A percentile compares a stretch with the other conserved stretches of the same genome.
Evolutionary conservation across 2,888 invertebrate genomes (phyloP).

Genomic region (Amiota mariae): DNA sequence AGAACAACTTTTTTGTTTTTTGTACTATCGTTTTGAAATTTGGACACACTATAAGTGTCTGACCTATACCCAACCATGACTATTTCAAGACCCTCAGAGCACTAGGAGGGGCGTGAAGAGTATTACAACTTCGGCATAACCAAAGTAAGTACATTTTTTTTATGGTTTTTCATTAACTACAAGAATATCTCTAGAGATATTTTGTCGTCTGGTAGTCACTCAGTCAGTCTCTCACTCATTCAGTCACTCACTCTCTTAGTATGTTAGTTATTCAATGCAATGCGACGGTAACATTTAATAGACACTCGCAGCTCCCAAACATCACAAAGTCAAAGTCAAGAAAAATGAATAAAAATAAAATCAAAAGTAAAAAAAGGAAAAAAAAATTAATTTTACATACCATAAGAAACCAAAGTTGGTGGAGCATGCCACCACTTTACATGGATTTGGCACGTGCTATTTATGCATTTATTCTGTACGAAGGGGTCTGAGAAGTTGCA

Average conservation of each 20-base stretch:
- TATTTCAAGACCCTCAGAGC: too few species aligned
- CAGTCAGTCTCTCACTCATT: conserved; percentile 12
- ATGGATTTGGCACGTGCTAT: conserved; percentile 57
- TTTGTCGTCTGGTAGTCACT: neutral
- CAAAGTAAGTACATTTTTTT: too few species aligned
- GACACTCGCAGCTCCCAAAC: neutral
- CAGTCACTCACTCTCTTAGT: conserved; percentile 49
- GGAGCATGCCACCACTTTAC: conserved; percentile 41
- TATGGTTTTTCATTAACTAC: neutral
- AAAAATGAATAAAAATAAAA: conserved; percentile 8
- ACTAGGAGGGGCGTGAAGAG: too few species aligned
- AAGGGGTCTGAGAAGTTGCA: conserved; percentile 44
- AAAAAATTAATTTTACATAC: conserved; percentile 52
- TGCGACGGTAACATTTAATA: conserved; percentile 36
- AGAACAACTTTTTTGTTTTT: too few species aligned
- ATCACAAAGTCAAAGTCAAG: conserved; percentile 5
- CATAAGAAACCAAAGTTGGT: conserved; percentile 35
- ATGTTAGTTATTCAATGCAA: conserved; percentile 44
- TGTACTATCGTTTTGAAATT: too few species aligned
- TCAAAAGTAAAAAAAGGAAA: neutral
- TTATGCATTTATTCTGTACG: neutral
- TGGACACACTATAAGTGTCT: too few species aligned
- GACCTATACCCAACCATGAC: too few species aligned
- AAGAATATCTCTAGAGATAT: conserved; percentile 1
- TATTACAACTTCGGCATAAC: too few species aligned